A percentile compares a stretch with the other conserved stretches of the same genome.
phyloP scores from a whole-genome alignment of 1,140 invertebrate genomes.

The Drosophila punjabiensis region DNA sequence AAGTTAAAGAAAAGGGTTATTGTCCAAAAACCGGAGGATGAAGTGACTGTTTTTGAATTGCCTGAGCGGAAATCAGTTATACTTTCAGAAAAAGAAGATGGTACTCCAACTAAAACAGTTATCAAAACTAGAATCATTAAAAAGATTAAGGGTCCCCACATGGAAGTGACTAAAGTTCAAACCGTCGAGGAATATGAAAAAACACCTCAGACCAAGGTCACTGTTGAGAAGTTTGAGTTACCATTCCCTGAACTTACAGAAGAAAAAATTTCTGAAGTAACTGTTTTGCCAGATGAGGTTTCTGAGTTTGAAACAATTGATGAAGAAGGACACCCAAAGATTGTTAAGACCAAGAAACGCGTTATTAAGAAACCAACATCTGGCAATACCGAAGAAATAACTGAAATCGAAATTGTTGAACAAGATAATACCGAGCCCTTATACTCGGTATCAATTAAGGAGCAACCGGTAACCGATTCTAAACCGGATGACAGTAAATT shows the following conservation, averaged over 20 bases:
- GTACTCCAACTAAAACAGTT: conserved; percentile 85
- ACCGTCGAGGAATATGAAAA: conserved; percentile 86
- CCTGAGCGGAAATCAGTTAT: conserved; percentile 77
- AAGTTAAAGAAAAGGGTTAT: conserved; percentile 64
- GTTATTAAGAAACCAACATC: conserved; percentile 52
- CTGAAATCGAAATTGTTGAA: conserved; percentile 69
- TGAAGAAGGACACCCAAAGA: conserved; percentile 40
- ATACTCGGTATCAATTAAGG: conserved; percentile 60
- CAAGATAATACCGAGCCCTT: conserved; percentile 63
- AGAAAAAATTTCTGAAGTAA: conserved; percentile 73
- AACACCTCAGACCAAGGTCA: conserved; percentile 79
- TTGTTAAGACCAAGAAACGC: conserved; percentile 51
- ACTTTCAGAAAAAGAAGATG: conserved; percentile 80
- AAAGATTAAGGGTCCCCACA: conserved; percentile 81
- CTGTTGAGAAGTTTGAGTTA: conserved; percentile 72
- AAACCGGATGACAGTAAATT: conserved; percentile 36
- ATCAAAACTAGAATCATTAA: conserved; percentile 85
- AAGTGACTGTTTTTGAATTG: conserved; percentile 67
- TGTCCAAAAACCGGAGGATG: conserved; percentile 68
- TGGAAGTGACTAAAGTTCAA: conserved; percentile 85
- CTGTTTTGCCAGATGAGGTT: conserved; percentile 64
- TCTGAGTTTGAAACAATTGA: conserved; percentile 45
- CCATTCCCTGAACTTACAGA: conserved; percentile 73
- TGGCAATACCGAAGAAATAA: conserved; percentile 60
- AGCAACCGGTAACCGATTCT: conserved; percentile 47